Conservation (phyloP, 2,113 vertebrate species). For the Elgaria multicarinata region DNA sequence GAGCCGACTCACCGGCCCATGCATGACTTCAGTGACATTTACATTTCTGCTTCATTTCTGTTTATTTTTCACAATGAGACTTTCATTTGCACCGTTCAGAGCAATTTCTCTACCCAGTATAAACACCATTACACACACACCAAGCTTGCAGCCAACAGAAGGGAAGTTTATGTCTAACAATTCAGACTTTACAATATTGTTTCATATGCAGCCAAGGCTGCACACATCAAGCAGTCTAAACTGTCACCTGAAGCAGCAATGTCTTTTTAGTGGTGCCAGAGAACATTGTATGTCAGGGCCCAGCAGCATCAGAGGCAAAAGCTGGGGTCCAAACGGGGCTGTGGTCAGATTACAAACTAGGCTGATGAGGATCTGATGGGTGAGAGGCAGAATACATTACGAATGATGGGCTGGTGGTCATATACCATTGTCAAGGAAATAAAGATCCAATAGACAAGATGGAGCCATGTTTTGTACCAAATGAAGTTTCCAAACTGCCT, state of each 20-base stretch:
- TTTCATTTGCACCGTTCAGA: conserved; percentile 44
- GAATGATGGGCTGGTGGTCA: background rate
- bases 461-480: too few species aligned
- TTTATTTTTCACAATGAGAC: conserved; percentile 27
- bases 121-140: conserved; percentile 25
- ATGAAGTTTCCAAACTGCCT: too few species aligned
- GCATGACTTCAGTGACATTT: conserved; percentile 52
- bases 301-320: background rate
- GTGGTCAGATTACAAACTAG: background rate
- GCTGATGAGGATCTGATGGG: too few species aligned
- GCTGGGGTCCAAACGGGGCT: too few species aligned
- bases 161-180: conserved; percentile 11
- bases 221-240: background rate
- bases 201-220: background rate
- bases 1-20: conserved; percentile 5
- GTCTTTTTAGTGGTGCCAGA: background rate
- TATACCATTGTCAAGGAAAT: background rate
- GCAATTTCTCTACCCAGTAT: conserved; percentile 49
- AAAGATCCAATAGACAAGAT: too few species aligned
- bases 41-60: conserved; percentile 59
- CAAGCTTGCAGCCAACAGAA: conserved; percentile 5
- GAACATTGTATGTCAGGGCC: background rate
- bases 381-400: background rate
- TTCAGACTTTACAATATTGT: background rate
- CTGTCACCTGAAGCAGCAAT: background rate